A percentile compares a stretch with the other conserved stretches of the same genome.
Evolutionary conservation across 1,140 invertebrate species (phyloP).

Genomic region (Anagrus nilaparvatae): DNA sequence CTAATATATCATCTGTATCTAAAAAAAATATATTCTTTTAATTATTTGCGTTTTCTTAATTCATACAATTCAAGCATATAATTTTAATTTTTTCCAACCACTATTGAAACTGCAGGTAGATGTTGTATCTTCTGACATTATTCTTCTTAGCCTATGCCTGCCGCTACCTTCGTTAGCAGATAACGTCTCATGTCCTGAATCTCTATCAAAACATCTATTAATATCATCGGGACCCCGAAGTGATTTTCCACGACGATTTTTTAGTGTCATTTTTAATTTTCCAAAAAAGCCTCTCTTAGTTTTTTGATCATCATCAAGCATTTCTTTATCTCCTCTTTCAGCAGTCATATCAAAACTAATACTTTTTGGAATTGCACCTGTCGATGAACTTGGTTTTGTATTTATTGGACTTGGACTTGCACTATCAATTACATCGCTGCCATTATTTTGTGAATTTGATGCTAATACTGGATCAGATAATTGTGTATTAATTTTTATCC

Average conservation of each 20-base stretch:
- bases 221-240: slow-evolving; percentile 41
- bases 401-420: slow-evolving; percentile 11
- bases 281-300: slow-evolving; percentile 56
- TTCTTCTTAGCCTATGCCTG: slow-evolving; percentile 40
- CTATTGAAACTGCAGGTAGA: slow-evolving; percentile 25
- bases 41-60: no score
- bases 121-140: slow-evolving; percentile 41
- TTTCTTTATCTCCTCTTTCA: slow-evolving; percentile 62
- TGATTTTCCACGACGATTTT: slow-evolving; percentile 50
- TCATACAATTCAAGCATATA: no score
- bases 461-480: slow-evolving; percentile 14
- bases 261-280: slow-evolving; percentile 58
- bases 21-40: slow-evolving; percentile 16
- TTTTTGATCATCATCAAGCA: slow-evolving; percentile 49
- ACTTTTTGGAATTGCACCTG: slow-evolving; percentile 81
- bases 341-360: slow-evolving; percentile 87
- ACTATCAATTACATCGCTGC: slow-evolving; percentile 15
- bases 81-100: slow-evolving; percentile 21
- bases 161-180: slow-evolving; percentile 19
- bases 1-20: slow-evolving; percentile 89
- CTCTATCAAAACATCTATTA: slow-evolving; percentile 35
- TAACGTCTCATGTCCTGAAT: slow-evolving; percentile 33
- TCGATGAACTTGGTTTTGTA: slow-evolving; percentile 50
- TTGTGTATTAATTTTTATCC: slow-evolving; percentile 23
- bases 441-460: no score